phyloP scores from a whole-genome alignment of 1,140 invertebrate species.

The Dufourea novaeangliae region DNA sequence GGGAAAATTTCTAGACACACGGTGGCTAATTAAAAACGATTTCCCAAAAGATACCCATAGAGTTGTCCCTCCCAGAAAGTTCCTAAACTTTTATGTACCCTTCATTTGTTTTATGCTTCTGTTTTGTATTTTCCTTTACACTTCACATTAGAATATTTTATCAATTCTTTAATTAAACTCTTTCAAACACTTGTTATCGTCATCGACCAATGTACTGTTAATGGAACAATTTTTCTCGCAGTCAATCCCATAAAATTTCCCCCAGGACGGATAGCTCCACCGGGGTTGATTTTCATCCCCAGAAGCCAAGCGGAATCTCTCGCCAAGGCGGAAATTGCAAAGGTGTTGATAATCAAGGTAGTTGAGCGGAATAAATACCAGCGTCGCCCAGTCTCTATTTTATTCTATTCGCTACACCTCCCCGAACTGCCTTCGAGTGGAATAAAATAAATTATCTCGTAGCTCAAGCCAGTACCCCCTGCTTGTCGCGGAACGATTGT shows the following conservation, averaged over 20 bases:
- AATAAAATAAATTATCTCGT: conserved; percentile 27
- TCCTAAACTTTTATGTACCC: no score
- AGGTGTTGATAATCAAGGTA: neutral
- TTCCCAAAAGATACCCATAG: no score
- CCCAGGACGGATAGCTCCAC: no score
- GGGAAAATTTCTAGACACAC: no score
- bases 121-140: no score
- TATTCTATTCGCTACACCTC: neutral
- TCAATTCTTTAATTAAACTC: no score
- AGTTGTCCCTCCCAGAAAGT: no score
- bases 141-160: no score
- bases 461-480: conserved; percentile 5
- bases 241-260: neutral
- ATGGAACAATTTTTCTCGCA: neutral
- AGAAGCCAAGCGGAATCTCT: neutral
- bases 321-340: neutral
- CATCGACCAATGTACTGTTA: neutral
- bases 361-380: neutral
- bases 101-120: no score
- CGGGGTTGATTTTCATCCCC: neutral
- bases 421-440: neutral
- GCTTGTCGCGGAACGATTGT: neutral
- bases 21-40: no score
- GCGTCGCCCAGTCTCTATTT: neutral
- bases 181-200: no score